A percentile compares a stretch with the other conserved stretches of the same genome.
These are phyloP conservation scores for Standfussiana lucernea DNA, from an alignment of 2,888 invertebrate species.

Conservation along the genomic window DNA sequence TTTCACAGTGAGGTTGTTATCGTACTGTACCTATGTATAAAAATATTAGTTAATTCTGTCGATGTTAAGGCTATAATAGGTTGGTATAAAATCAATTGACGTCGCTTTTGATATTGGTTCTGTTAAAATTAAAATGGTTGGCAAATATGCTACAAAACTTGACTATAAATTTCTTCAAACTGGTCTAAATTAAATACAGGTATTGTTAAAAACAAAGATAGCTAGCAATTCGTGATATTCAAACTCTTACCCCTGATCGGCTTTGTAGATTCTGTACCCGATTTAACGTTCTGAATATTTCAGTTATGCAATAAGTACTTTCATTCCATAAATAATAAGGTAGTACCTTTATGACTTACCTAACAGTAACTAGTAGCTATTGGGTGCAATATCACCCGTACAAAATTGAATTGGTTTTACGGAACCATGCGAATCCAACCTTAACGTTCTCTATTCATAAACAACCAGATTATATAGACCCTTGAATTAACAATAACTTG, in stretches of 20 bases:
- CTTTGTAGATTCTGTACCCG: neutral
- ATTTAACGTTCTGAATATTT: neutral
- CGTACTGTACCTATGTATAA: neutral
- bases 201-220: neutral
- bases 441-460: conserved; percentile 60
- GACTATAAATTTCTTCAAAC: neutral
- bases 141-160: neutral
- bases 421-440: conserved; percentile 72
- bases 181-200: neutral
- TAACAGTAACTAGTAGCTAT: conserved; percentile 25
- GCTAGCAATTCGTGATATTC: neutral
- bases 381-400: conserved; percentile 65
- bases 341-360: conserved; percentile 30
- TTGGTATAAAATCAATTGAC: neutral
- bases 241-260: too few species aligned
- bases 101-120: neutral
- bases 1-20: conserved; percentile 19
- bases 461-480: conserved; percentile 61
- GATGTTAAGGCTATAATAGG: neutral
- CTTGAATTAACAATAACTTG: conserved; percentile 27
- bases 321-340: neutral
- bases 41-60: conserved; percentile 11
- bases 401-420: conserved; percentile 77
- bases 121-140: neutral
- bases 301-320: neutral